phyloP scores from a whole-genome alignment of 92 coral and sea anemone genomes.

The Epizoanthus stellaris region DNA sequence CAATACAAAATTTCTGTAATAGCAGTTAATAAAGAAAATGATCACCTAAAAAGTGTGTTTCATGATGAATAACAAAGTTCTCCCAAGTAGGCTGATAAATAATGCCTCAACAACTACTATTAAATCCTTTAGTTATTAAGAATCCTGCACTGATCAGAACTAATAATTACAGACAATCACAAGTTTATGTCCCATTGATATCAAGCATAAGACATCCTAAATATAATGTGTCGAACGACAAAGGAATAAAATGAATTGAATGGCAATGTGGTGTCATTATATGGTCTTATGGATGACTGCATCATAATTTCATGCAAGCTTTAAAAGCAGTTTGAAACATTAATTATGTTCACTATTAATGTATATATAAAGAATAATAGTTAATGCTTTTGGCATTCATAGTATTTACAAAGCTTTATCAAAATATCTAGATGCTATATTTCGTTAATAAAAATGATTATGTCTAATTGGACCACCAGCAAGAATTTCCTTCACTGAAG shows the following conservation, averaged over 20 bases:
- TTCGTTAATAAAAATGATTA: conserved; percentile 25
- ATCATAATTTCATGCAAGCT: not conserved
- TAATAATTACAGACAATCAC: too few relatives aligned
- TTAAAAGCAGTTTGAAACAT: not conserved
- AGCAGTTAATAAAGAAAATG: too few relatives aligned
- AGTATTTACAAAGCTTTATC: not conserved
- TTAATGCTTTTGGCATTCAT: not conserved
- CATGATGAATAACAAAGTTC: too few relatives aligned
- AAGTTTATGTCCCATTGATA: not conserved
- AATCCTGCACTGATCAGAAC: too few relatives aligned
- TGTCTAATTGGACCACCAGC: conserved; percentile 58
- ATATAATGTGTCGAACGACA: not conserved
- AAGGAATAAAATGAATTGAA: not conserved
- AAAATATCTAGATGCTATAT: conserved; percentile 2
- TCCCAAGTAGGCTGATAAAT: too few relatives aligned
- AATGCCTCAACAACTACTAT: too few relatives aligned
- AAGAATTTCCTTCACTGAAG: conserved; percentile 69
- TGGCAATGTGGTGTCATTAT: not conserved
- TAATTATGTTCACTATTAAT: too few relatives aligned
- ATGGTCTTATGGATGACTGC: not conserved
- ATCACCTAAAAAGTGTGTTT: too few relatives aligned
- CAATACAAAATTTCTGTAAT: too few relatives aligned
- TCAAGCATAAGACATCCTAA: not conserved
- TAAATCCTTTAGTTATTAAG: too few relatives aligned
- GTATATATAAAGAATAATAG: not conserved